These are phyloP conservation scores for Uloborus plumipes DNA, from an alignment of 2,888 invertebrate genomes.

Conservation along the genomic window DNA sequence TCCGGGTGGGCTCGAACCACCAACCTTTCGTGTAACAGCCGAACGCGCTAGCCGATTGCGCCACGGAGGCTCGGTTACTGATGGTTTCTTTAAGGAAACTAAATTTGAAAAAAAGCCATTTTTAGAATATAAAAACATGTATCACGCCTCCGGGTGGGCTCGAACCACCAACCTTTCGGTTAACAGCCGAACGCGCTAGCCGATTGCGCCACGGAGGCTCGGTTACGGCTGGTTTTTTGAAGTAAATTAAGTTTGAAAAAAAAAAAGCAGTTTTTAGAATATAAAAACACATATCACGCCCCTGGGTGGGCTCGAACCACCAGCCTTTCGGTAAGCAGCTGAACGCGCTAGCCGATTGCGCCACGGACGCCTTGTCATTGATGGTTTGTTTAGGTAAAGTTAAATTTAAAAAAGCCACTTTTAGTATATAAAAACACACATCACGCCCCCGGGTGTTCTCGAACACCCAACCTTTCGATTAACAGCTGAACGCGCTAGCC, in stretches of 20 bases:
- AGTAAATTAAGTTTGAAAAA: too few relatives aligned
- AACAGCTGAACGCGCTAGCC: constrained; percentile 66
- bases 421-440: too few relatives aligned
- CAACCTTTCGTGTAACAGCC: constrained; percentile 65
- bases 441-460: too few relatives aligned
- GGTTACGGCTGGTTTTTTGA: too few relatives aligned
- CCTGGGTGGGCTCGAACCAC: constrained; percentile 98
- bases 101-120: too few relatives aligned
- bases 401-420: too few relatives aligned
- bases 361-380: too few relatives aligned
- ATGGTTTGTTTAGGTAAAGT: too few relatives aligned
- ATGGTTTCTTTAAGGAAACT: too few relatives aligned
- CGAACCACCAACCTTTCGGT: constrained; percentile 65
- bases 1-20: constrained; percentile 65
- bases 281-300: too few relatives aligned
- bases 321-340: constrained; percentile 99
- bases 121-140: too few relatives aligned
- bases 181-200: constrained; percentile 66
- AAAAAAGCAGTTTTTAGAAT: too few relatives aligned
- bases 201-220: constrained; percentile 65
- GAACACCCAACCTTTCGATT: constrained; percentile 65
- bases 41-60: constrained; percentile 66
- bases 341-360: constrained; percentile 98
- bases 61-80: constrained; percentile 64
- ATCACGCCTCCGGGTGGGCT: constrained; percentile 66